Evolutionary conservation across 2,888 invertebrate species (phyloP), one percentile per base, ranked within the genome.

Genomic region (Geotrupes spiniger): DNA sequence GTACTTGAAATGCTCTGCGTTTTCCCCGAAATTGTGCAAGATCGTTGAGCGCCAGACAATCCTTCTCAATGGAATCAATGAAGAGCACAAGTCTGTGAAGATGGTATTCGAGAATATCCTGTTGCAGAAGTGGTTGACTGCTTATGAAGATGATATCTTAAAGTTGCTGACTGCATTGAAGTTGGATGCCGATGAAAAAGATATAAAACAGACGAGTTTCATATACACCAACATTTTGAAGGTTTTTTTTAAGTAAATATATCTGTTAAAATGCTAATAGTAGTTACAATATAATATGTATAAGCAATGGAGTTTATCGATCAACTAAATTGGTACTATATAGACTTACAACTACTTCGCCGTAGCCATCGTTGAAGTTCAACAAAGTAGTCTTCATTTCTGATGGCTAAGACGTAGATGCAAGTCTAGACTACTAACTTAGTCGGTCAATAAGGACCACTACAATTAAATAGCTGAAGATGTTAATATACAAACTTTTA

Each of bases 61-160:
- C 2, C 60, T 83, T 9, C 68, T 73, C 8, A 71, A 75, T 52
- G 83, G 82, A 1, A 69, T 83, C 1, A 75, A 74, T 37, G 82
- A 83, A 42, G 10, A 12, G n/a, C 36, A 55, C 78, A 80, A 54
- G 65, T 64, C 28, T 36, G 50, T 39, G 65, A 36, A 71, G 69
- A 66, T 25, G 73, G 72, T 53, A 76, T 83, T 0, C 67, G 69
- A 25, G 74, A 71, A 17, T 3, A 66, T 72, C 5, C 69, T 89
- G 55, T 71, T 93, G 1, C 85, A 87, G 0, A 75, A 83, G 1
- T 93, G 93, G 93, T 72, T 92, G 50, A 78, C 83, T 42, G 76
- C 81, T 1, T 88, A 85, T 63, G 77, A 85, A 38, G 82, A 84
- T 1, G 83, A 89, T 60, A 82, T 85, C 33, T 73, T 90, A 10